Evolutionary conservation across 1,140 invertebrate species (phyloP).

Genomic region (Chrysoperla carnea): DNA sequence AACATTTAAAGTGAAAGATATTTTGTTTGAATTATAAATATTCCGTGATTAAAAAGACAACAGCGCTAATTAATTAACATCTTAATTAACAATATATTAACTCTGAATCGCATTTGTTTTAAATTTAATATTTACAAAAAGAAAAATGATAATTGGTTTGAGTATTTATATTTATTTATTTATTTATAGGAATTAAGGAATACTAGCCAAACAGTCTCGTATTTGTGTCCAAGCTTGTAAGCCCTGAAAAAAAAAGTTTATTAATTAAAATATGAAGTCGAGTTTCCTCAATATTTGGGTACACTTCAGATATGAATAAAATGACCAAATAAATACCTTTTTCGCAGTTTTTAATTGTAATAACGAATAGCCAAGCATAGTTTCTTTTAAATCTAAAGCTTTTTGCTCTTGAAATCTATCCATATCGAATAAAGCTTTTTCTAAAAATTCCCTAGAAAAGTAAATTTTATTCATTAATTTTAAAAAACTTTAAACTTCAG

Average conservation of each 20-base stretch:
- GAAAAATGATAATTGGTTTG: no score
- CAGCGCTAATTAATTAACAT: no score
- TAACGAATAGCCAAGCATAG: slow-evolving; percentile 52
- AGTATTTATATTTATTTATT: not conserved
- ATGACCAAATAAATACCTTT: slow-evolving; percentile 42
- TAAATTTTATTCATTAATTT: not conserved
- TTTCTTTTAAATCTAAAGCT: slow-evolving; percentile 56
- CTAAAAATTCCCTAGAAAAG: slow-evolving; percentile 49
- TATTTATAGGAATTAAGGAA: slow-evolving; percentile 29
- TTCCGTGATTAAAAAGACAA: no score
- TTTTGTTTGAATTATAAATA: no score
- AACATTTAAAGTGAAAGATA: no score
- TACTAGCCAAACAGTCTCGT: slow-evolving; percentile 50
- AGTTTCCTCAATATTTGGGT: no score
- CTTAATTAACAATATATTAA: not conserved
- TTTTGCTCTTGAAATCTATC: slow-evolving; percentile 66
- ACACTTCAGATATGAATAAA: no score
- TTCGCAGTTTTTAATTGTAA: slow-evolving; percentile 63
- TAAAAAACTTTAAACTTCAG: no score
- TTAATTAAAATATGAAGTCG: no score
- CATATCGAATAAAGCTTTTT: slow-evolving; percentile 51
- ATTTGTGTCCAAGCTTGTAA: slow-evolving; percentile 58
- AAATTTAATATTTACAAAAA: not conserved
- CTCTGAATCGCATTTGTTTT: slow-evolving; percentile 5
- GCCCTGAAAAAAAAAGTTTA: slow-evolving; percentile 44